Percentiles rank a stretch among this genome's conserved stretches.
phyloP scores from a whole-genome alignment of 1,140 invertebrate species.

The Zophobas atratus region DNA sequence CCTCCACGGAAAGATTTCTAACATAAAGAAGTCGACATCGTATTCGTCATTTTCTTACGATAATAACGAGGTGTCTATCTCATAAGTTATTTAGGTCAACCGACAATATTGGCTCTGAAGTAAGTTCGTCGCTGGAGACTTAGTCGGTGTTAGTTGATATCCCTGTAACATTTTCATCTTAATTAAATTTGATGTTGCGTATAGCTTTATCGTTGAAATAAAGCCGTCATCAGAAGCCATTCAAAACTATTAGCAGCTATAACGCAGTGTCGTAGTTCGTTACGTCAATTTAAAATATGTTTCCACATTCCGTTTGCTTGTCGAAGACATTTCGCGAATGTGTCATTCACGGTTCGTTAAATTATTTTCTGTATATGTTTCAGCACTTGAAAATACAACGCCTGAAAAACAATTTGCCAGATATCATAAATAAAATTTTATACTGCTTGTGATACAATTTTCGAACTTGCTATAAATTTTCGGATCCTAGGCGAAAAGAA shows the following conservation, averaged over 20 bases:
- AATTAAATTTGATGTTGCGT: conserved; percentile 25
- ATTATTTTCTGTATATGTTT: conserved; percentile 6
- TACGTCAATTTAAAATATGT: background rate
- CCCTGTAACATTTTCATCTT: conserved; percentile 19
- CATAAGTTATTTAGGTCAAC: conserved; percentile 26
- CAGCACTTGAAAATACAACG: background rate
- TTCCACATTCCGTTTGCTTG: background rate
- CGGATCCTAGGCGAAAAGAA: conserved; percentile 1
- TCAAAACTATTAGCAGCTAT: background rate
- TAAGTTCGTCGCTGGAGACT: conserved; percentile 10
- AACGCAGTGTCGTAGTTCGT: background rate
- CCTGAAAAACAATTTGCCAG: conserved; percentile 2
- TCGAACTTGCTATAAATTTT: conserved; percentile 1
- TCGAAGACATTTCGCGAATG: background rate
- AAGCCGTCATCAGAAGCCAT: background rate
- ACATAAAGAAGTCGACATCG: background rate
- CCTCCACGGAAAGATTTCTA: background rate
- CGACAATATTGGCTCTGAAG: conserved; percentile 3
- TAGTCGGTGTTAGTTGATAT: conserved; percentile 4
- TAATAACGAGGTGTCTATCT: conserved; percentile 20
- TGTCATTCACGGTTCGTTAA: conserved; percentile 7
- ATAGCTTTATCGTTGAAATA: conserved; percentile 2
- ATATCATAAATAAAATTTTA: conserved; percentile 13
- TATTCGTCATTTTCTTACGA: background rate
- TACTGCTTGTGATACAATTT: conserved; percentile 5